Base-by-base conservation (phyloP, 64 coral and sea anemone species). In the Montipora cactus region DNA sequence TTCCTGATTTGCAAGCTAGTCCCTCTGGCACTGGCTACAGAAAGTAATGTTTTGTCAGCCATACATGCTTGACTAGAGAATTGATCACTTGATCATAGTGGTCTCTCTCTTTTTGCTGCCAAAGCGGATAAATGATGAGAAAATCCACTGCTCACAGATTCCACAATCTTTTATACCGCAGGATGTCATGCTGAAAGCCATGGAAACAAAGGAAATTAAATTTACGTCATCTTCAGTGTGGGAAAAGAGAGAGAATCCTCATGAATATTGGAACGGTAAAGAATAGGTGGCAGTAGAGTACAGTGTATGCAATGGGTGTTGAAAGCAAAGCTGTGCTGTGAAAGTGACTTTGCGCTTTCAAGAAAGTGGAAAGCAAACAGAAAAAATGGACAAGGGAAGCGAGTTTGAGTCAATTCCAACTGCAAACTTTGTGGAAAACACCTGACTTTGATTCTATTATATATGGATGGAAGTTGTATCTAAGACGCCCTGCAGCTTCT, bases 171-270 rank as follows among this genome's bases (percentile, higher is more conserved):
- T 57, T 57, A 10, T 10, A 57, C 7, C 28, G 14, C 68, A 96
- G 95, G 84, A 53, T 45, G 28, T 89, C 20, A 79, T 96, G 53
- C 3, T 90, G 55, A 58, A 97, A 71, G 95, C 78, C 28, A 11
- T 97, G 55, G 80, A 89, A 78, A 88, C 89, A 75, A 89, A 97
- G 78, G 76, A 83, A 84, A 83, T 92, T 1, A 95, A 92, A 67
- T 97, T 97, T 72, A 94, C 95, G 4, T 94, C 95, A 71, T 89
- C 69, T 58, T 88, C 82, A 50, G 85, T 97, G 18, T 97, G 95
- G 95, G 93, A 97, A 75, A 97, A 92, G 48, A 88, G 95, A 84
- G 89, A 97, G 77, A 97, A 97, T 49, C 95, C 95, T 59, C 44
- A 77, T 55, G 89, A 94, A 14, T 89, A 84, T 76, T 97, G 95